Percentiles rank a stretch among this genome's conserved stretches.
phyloP scores from a whole-genome alignment of 2,797 vertebrate species.

The Sebastiscus tertius region DNA sequence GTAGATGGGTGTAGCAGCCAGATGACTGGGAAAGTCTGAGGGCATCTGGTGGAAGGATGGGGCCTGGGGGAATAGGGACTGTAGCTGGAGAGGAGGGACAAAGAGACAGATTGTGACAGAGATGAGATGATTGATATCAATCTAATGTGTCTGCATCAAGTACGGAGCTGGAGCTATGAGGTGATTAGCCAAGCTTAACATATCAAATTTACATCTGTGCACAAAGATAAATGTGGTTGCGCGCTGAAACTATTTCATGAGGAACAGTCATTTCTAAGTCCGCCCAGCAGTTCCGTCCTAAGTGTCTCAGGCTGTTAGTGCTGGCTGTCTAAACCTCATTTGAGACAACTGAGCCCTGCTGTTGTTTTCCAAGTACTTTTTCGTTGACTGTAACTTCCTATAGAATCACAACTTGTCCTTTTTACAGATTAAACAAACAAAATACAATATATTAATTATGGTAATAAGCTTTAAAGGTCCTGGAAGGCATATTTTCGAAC shows the following conservation, averaged over 20 bases:
- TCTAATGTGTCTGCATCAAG: no score
- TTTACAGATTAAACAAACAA: background rate
- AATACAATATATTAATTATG: background rate
- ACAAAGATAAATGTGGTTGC: background rate
- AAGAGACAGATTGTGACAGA: no score
- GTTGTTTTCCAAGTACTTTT: background rate
- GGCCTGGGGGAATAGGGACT: no score
- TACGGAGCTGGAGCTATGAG: no score
- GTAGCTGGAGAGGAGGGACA: no score
- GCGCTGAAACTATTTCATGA: background rate
- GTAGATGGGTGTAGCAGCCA: no score
- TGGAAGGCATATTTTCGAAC: background rate
- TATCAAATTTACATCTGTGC: background rate
- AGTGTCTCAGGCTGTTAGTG: background rate
- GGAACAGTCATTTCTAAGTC: accelerated
- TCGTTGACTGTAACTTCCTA: background rate
- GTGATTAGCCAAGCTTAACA: background rate
- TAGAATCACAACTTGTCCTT: background rate
- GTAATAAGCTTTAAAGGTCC: background rate
- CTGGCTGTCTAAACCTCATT: background rate
- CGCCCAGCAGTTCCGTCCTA: background rate
- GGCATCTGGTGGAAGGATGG: no score
- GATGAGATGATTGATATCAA: no score
- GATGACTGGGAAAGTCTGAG: no score
- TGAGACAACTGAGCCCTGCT: background rate